phyloP scores from a whole-genome alignment of 2,797 vertebrate genomes.

The Furcifer pardalis region DNA sequence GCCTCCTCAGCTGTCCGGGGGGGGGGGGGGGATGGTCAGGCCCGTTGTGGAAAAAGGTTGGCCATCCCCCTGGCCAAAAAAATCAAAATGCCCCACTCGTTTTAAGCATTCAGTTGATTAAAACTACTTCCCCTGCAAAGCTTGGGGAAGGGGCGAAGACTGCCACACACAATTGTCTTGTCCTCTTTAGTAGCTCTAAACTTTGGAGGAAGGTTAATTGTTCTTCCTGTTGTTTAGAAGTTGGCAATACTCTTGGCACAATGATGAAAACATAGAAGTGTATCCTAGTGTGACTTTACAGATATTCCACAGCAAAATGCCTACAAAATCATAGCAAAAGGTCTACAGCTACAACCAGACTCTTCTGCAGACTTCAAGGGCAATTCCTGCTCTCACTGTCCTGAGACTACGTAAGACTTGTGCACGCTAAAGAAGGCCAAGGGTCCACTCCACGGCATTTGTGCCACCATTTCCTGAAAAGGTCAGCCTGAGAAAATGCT shows the following conservation, averaged over 20 bases:
- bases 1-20: too few relatives aligned
- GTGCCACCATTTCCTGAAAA: not conserved
- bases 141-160: not conserved
- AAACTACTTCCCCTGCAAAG: too few relatives aligned
- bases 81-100: too few relatives aligned
- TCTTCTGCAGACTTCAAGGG: not conserved
- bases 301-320: not conserved
- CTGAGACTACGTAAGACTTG: not conserved
- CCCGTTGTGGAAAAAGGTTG: too few relatives aligned
- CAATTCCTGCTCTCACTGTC: not conserved
- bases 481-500: not conserved
- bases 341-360: not conserved
- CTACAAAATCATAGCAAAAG: not conserved
- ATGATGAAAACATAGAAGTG: not conserved
- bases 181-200: not conserved
- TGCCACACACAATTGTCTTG: not conserved
- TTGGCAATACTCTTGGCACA: not conserved
- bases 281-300: not conserved
- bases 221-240: not conserved
- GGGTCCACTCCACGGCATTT: not conserved
- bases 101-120: too few relatives aligned
- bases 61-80: too few relatives aligned
- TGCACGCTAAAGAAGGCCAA: not conserved
- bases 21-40: too few relatives aligned
- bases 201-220: not conserved